phyloP scores from a whole-genome alignment of 2,888 invertebrate genomes.

The Cephus nigrinus region DNA sequence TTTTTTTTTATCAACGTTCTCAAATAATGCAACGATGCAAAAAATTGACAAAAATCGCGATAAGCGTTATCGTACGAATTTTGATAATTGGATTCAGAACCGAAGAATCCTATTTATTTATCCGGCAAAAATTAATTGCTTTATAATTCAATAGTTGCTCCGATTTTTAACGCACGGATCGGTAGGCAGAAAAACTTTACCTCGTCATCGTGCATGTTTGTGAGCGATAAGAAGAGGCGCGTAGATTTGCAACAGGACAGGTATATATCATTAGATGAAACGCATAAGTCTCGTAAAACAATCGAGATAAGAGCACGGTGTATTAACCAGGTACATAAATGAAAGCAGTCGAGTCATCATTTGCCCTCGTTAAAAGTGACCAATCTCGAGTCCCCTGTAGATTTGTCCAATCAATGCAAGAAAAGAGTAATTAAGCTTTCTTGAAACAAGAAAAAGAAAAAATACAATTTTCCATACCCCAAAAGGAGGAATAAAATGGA shows the following conservation, averaged over 20 bases:
- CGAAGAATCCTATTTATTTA: too few species aligned
- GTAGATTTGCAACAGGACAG: background rate
- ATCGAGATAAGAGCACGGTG: background rate
- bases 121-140: background rate
- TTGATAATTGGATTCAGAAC: too few species aligned
- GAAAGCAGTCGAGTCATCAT: background rate
- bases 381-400: background rate
- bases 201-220: background rate
- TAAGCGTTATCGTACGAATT: too few species aligned
- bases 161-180: background rate
- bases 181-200: background rate
- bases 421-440: background rate
- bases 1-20: too few species aligned
- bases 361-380: background rate
- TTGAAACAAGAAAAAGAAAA: background rate
- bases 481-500: too few species aligned
- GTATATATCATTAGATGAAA: background rate
- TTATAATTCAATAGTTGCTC: background rate
- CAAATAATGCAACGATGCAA: too few species aligned
- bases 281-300: constrained; percentile 1
- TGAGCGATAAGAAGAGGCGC: background rate
- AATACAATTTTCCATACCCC: background rate
- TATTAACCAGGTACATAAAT: background rate
- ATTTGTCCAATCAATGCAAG: background rate
- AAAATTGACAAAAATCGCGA: too few species aligned